phyloP scores from a whole-genome alignment of 2,113 vertebrate species.

The Hippolais icterina region DNA sequence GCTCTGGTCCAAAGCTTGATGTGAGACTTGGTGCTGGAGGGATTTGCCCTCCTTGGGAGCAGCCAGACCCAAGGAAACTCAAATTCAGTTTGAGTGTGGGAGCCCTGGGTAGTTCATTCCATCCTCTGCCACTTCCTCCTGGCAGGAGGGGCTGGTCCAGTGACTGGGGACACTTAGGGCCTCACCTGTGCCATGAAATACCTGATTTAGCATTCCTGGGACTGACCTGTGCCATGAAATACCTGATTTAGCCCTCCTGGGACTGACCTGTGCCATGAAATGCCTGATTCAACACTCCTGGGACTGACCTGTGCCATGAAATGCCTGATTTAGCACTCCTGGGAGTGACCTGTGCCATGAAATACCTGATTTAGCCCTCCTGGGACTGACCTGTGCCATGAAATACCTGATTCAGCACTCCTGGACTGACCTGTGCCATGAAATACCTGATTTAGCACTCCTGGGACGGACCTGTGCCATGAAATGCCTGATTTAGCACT shows the following conservation, averaged over 20 bases:
- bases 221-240: not conserved
- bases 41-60: not conserved
- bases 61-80: not conserved
- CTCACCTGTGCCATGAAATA: rapidly evolving
- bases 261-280: not conserved
- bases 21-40: not conserved
- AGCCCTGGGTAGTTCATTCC: not conserved
- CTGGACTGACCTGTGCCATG: not conserved
- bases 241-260: too few relatives aligned
- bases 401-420: too few relatives aligned
- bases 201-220: not conserved
- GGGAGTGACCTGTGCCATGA: not conserved
- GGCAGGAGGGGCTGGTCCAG: not conserved
- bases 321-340: too few relatives aligned
- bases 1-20: rapidly evolving
- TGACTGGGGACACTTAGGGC: rapidly evolving
- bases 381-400: not conserved
- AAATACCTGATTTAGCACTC: too few relatives aligned
- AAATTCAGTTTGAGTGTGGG: rapidly evolving
- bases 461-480: not conserved
- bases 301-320: not conserved
- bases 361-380: too few relatives aligned
- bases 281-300: too few relatives aligned
- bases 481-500: too few relatives aligned
- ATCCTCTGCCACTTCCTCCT: not conserved